Base-by-base conservation (phyloP, 2,888 invertebrate species). In the Catocala sponsa region DNA sequence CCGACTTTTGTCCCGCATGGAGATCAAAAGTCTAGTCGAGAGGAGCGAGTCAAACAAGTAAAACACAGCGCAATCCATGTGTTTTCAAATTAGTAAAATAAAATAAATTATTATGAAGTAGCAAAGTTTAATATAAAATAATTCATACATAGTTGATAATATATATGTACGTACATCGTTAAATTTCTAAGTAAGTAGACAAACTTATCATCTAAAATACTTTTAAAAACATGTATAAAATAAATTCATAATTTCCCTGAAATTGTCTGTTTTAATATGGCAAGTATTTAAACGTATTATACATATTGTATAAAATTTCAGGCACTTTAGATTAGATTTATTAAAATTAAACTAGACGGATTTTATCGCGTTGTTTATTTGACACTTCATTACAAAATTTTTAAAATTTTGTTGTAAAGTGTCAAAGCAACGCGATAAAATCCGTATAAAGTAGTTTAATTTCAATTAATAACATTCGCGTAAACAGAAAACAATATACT, bases 131-230 rank as follows among this genome's bases (percentile, higher is more conserved):
- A 76, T 84, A 74, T 62, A 48, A 46, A 63, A 68, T 66, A 69
- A 53, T 42, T 55, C 52, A 64, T 64, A 61, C 69, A 74, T 60
- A 61, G 49, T 1, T 55, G 32, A 9, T 38, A 38, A 35, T 38
- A 61, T 33, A 55, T 55, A 61, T 46, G 42, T 61, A 63, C 52
- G 57, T 61, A 76, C 43, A 25, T 35, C 51, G 46, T 69, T 49
- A 68, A 80, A 70, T 77, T 78, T 74, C 83, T 85, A 86, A 88
- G 52, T 70, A 70, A 73, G 76, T 76, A 76, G 71, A 73, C 69
- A 78, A 78, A 71, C 72, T 72, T 78, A 78, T 60, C n/a, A 60
- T 56, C 80, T 89, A 89, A 76, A 89, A 89, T 90, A 90, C 89
- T 90, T 83, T 83, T 58, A 82, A 81, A 15, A 82, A 82, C 57